Evolutionary conservation across 2,888 invertebrate species (phyloP), one percentile per base, ranked within the genome.

Genomic region (Andrena praecox): DNA sequence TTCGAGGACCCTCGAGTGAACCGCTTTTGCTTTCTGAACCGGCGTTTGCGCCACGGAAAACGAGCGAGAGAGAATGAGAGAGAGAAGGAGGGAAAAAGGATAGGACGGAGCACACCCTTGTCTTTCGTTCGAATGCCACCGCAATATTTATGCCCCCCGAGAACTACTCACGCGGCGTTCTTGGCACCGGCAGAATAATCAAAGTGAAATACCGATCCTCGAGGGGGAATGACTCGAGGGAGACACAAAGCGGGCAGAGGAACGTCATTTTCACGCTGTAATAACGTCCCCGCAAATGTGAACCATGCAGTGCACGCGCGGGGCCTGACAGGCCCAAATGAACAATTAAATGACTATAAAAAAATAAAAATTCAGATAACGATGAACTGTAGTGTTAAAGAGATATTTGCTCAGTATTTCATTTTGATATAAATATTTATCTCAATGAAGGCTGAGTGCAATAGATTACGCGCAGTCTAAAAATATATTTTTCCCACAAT

Each of bases 1-100:
- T 69, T 80, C 76, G 68, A 85, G 86, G 24, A 62, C 77, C 68
- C 85, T 83, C 82, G 59, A 73, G 62, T 33, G 62, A 71, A 81
- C 72, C 75, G 77, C 84, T 75, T 77, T 67, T 76, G 79, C 84
- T 75, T 81, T 77, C 69, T 33, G 75, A 84, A 70, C 54, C 50
- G n/a, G 33, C 72, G 64, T 52, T 71, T 59, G 64, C 50, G 7
- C 16, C 73, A 16, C 54, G 12, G 16, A 12, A 54, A 50, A 10
- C 42, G 27, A 8, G 52, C n/a, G 27, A 59, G 56, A 33, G 10
- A 48, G 52, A 67, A 7, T 12, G 16, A 5, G 24, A 42, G 31
- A 3, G 20, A 8, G n/a, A 16, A 12, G 52, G 20, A 24, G 31
- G 16, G 29, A n/a, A 56, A 35, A n/a, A 27, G 16, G 59, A 7